Percentiles rank a stretch among this genome's conserved stretches.
Conservation (phyloP, 2,113 vertebrate genomes). For the Sinocyclocheilus maitianheensis region DNA sequence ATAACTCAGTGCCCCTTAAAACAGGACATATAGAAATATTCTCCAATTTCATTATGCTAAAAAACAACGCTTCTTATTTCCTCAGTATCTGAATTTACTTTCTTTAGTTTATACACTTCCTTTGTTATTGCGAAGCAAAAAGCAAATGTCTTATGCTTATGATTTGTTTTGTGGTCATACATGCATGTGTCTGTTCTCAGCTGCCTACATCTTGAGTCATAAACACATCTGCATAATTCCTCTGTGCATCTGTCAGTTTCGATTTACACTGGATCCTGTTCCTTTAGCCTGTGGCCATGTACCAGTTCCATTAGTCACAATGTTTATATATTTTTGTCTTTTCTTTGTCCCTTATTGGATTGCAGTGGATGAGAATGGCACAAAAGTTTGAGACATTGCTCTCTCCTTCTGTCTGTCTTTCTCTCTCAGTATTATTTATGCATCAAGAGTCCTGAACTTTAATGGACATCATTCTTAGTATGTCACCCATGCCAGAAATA, state of each 20-base stretch:
- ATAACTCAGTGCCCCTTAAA: not conserved
- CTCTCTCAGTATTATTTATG: conserved; percentile 25
- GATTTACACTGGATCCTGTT: conserved; percentile 57
- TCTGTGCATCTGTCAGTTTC: conserved; percentile 62
- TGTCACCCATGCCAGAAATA: not conserved
- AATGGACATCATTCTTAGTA: not conserved
- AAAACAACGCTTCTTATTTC: not conserved
- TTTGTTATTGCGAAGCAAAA: not conserved
- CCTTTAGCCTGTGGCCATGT: conserved; percentile 54
- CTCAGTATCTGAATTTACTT: not conserved
- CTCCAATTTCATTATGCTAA: not conserved
- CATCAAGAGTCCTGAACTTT: not conserved
- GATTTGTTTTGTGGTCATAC: not conserved
- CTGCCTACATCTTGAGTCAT: conserved; percentile 45
- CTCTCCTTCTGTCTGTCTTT: not conserved
- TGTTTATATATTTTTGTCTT: conserved; percentile 36
- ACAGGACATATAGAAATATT: not conserved
- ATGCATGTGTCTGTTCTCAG: conserved; percentile 37
- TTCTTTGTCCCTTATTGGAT: conserved; percentile 60
- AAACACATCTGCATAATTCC: conserved; percentile 68
- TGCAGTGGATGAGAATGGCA: conserved; percentile 51
- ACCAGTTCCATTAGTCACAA: conserved; percentile 53
- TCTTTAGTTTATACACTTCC: not conserved
- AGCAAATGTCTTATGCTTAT: not conserved
- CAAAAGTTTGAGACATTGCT: conserved; percentile 39